Conservation (phyloP, 2,888 invertebrate genomes). For the Achlya flavicornis region DNA sequence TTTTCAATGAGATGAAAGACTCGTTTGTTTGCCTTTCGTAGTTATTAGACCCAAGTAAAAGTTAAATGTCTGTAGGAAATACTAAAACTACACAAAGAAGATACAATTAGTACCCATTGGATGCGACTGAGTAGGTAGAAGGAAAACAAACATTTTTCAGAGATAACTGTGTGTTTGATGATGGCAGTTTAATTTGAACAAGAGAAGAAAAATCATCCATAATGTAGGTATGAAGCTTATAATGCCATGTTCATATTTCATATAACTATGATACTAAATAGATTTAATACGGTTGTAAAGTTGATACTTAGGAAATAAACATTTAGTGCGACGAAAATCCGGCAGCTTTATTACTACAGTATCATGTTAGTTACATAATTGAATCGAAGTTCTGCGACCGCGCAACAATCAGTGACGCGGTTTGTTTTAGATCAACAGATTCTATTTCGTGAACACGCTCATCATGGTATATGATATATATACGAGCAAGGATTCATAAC, state of each 20-base stretch:
- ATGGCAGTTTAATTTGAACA: not conserved
- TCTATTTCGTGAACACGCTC: slow-evolving; percentile 5
- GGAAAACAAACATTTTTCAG: not conserved
- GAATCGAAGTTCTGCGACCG: slow-evolving; percentile 11
- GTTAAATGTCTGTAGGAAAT: too few species aligned
- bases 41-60: slow-evolving; percentile 8
- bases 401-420: not conserved
- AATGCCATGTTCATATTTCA: not conserved
- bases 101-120: too few species aligned
- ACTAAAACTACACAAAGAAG: too few species aligned
- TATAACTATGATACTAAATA: not conserved
- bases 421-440: not conserved
- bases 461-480: slow-evolving; percentile 32
- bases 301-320: not conserved
- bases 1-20: slow-evolving; percentile 34
- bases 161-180: not conserved
- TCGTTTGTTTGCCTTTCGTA: slow-evolving; percentile 24
- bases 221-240: not conserved
- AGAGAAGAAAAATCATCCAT: not conserved
- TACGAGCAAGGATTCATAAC: slow-evolving; percentile 42
- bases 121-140: not conserved
- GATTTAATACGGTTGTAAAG: not conserved
- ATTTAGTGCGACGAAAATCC: not conserved
- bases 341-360: slow-evolving; percentile 24
- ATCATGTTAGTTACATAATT: slow-evolving; percentile 28